These are phyloP conservation scores for Oligia fasciuncula DNA, from an alignment of 2,888 invertebrate genomes.

Conservation along the genomic window DNA sequence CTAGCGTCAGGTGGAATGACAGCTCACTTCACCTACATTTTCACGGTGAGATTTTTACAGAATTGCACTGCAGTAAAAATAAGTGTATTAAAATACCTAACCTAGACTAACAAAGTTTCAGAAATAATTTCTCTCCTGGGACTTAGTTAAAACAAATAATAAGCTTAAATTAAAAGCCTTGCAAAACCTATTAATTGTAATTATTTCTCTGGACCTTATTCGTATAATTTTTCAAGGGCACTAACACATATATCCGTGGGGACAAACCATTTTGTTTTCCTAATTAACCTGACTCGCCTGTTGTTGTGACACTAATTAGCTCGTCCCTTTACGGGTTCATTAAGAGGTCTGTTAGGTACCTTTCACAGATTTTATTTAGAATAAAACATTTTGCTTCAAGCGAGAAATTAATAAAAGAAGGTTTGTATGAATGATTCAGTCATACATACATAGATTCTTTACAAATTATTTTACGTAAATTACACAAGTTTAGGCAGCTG, in stretches of 20 bases:
- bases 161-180: not conserved
- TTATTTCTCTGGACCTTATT: constrained; percentile 4
- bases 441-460: not conserved
- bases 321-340: constrained; percentile 40
- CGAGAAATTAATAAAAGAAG: not conserved
- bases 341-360: constrained; percentile 11
- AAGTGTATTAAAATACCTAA: not conserved
- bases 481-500: not conserved
- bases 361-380: not conserved
- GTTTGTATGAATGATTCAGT: not conserved
- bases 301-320: constrained; percentile 54
- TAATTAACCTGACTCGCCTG: constrained; percentile 61
- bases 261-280: constrained; percentile 43
- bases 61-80: no score
- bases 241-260: not conserved
- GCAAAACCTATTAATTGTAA: constrained; percentile 7
- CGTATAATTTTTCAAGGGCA: constrained; percentile 35
- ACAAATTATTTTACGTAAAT: not conserved
- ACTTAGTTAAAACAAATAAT: not conserved
- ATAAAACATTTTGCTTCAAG: not conserved
- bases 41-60: no score
- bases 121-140: not conserved
- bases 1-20: no score
- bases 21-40: no score
- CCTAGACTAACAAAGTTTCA: not conserved